These are phyloP conservation scores for Artibeus jamaicensis DNA, from an alignment of 2,797 vertebrate genomes.

Conservation along the genomic window DNA sequence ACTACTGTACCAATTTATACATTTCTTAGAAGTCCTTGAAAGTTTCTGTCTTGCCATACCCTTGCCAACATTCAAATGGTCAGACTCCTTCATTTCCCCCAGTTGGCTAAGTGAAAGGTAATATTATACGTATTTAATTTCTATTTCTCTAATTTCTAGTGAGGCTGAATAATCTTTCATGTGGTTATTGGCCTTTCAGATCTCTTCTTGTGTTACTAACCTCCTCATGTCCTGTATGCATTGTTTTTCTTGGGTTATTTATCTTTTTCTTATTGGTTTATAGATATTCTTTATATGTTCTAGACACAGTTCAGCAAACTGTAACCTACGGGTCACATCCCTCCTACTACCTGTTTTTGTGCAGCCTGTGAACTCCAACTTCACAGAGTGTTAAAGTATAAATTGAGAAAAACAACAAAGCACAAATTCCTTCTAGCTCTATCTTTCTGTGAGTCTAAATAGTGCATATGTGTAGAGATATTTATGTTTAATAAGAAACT, in stretches of 20 bases:
- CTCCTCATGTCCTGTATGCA: not conserved
- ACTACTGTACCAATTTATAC: not conserved
- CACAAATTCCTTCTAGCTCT: not conserved
- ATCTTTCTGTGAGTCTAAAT: not conserved
- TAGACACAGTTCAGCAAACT: not conserved
- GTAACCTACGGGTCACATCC: not conserved
- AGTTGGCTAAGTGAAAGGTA: not conserved
- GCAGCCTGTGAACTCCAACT: not conserved
- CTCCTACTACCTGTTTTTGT: not conserved
- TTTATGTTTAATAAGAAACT: not conserved
- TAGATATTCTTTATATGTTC: not conserved
- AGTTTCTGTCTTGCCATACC: not conserved
- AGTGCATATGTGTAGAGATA: not conserved
- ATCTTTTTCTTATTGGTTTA: constrained; percentile 23
- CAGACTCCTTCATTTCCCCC: not conserved
- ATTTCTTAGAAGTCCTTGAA: constrained; percentile 11
- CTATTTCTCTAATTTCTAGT: not conserved
- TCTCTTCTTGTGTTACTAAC: constrained; percentile 3
- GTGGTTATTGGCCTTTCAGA: constrained; percentile 18
- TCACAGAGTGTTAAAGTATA: not conserved
- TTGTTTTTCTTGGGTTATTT: constrained; percentile 50
- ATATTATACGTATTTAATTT: not conserved
- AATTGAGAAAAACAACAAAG: constrained; percentile 1
- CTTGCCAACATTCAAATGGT: not conserved
- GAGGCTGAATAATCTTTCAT: not conserved